A percentile compares a stretch with the other conserved stretches of the same genome.
Evolutionary conservation across 2,113 vertebrate species (phyloP).

Genomic region (Phrynocephalus versicolor): DNA sequence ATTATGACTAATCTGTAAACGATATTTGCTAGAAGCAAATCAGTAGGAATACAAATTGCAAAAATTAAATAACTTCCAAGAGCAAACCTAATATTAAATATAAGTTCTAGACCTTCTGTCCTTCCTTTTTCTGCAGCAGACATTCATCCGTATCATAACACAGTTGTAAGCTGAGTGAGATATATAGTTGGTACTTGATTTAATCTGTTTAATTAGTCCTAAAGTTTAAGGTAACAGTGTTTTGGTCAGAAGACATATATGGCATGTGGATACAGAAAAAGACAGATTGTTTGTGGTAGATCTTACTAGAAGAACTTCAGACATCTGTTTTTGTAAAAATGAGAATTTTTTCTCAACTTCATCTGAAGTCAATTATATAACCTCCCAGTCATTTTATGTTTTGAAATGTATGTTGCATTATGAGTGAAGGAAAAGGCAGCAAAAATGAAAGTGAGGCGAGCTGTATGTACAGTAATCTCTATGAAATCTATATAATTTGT

Average conservation of each 20-base stretch:
- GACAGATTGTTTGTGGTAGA: not conserved
- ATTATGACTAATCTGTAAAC: not conserved
- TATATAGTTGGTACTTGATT: not conserved
- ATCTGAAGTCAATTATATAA: conserved; percentile 11
- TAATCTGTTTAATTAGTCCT: not conserved
- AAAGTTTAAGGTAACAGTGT: not conserved
- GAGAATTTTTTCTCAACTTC: not conserved
- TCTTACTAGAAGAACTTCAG: not conserved
- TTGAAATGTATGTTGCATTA: conserved; percentile 34
- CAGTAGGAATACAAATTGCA: not conserved
- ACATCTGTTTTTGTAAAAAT: not conserved
- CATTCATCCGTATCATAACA: conserved; percentile 36
- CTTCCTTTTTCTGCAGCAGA: conserved; percentile 3
- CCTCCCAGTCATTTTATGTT: conserved; percentile 9
- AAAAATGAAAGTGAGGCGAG: conserved; percentile 32
- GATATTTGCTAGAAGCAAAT: not conserved
- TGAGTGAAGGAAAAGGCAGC: conserved; percentile 26
- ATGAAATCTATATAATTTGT: conserved; percentile 15
- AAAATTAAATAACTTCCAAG: not conserved
- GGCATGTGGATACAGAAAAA: not conserved
- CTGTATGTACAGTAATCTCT: conserved; percentile 30
- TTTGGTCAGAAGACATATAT: not conserved
- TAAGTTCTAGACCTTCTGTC: conserved; percentile 18
- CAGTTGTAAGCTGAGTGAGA: not conserved
- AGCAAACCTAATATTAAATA: not conserved